phyloP scores from a whole-genome alignment of 2,888 invertebrate species.

The Lypha dubia region DNA sequence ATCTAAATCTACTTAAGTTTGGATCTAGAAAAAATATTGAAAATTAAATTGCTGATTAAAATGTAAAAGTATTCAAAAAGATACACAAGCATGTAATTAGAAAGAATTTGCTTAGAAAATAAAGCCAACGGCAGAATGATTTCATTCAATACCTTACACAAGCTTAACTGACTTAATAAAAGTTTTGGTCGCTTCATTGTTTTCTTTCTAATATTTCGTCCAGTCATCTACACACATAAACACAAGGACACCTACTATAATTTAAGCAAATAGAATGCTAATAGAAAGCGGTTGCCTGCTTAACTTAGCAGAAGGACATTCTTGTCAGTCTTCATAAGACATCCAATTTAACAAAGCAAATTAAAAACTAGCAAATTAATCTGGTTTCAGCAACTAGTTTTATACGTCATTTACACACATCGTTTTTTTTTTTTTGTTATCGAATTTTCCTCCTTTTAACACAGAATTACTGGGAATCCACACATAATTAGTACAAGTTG shows the following conservation, averaged over 20 bases:
- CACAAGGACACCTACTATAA: neutral
- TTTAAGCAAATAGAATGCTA: neutral
- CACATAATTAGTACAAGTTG: neutral
- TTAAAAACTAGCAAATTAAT: constrained; percentile 4
- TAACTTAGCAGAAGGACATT: neutral
- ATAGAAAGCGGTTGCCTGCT: neutral
- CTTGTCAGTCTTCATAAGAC: neutral
- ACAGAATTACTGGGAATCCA: neutral
- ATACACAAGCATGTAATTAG: too few species aligned
- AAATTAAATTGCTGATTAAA: too few species aligned
- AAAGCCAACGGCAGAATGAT: too few species aligned
- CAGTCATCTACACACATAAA: neutral
- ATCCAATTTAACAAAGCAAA: constrained; percentile 1
- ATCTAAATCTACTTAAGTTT: too few species aligned
- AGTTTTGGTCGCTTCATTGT: too few species aligned
- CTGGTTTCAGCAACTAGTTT: neutral
- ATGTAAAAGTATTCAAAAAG: too few species aligned
- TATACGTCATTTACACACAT: neutral
- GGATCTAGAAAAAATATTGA: too few species aligned
- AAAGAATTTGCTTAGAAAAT: too few species aligned
- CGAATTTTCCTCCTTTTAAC: neutral
- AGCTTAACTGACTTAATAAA: too few species aligned
- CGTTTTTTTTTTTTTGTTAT: too few species aligned
- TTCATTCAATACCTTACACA: too few species aligned
- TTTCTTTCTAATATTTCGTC: neutral